Base-by-base conservation (phyloP, 2,113 vertebrate species). In the Turdus rufiventris region DNA sequence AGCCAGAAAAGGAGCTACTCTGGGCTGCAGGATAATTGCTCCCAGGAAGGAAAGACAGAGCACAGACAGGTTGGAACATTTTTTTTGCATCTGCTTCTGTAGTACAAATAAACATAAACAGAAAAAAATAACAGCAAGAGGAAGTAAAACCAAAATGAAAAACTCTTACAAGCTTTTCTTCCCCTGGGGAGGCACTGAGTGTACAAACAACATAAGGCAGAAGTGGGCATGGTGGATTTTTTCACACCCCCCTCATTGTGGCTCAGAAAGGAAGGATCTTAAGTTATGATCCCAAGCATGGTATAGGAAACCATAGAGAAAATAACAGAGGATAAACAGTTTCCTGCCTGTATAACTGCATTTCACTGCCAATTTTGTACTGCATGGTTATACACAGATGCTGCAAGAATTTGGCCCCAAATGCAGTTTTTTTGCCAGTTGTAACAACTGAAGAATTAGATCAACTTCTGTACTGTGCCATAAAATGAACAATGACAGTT, bases 371-470 rank as follows among this genome's bases (percentile, higher is more conserved):
- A 77, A 5, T 91, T 96, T 85, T 77, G 38, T 72, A 68, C 74
- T 85, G 63, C 28, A 57, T 89, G 34, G 60, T 43, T 89, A 66
- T 77, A 60, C 68, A 88, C 71, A 91, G 83, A 91, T 89, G 84
- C 76, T 85, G 26, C 62, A 89, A 89, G 83, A 38, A 87, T 95
- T 87, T 94, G 91, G 73, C 66, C 83, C 26, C 29, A n/a, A 91
- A 91, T 68, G 24, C 82, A 82, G 38, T 10, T 76, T 62, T 81
- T 48, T 87, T 91, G 80, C 93, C 91, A 92, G 65, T 83, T 96
- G 72, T 78, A 79, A 92, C 75, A 96, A 92, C 86, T 88, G 67
- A 94, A 89, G 76, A 84, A 91, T 96, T 96, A 93, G 81, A 79
- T 93, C 93, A 89, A 91, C 83, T 96, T 85, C 91, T 94, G 78